A percentile compares a stretch with the other conserved stretches of the same genome.
Evolutionary conservation across 2,888 invertebrate genomes (phyloP).

Genomic region (Sarcophaga subvicina): DNA sequence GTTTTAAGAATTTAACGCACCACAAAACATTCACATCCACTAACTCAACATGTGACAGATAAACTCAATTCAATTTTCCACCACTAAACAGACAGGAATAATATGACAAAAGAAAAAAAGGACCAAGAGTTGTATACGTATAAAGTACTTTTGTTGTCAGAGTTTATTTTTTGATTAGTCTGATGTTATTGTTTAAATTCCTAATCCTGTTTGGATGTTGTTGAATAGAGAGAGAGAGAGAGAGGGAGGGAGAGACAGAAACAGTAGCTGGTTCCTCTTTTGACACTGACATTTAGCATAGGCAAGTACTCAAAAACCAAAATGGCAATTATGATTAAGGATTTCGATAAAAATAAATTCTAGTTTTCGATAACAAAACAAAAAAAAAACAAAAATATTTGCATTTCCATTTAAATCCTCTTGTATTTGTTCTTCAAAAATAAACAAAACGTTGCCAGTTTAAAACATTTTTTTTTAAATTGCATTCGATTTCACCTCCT

Average conservation of each 20-base stretch:
- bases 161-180: conserved; percentile 42
- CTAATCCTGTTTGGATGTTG: conserved; percentile 62
- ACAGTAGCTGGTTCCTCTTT: conserved; percentile 23
- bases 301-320: conserved; percentile 21
- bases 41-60: conserved; percentile 14
- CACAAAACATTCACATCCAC: conserved; percentile 48
- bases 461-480: not conserved
- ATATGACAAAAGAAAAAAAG: not conserved
- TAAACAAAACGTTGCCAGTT: not conserved
- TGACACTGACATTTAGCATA: not conserved
- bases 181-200: conserved; percentile 56
- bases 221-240: not conserved
- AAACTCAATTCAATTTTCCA: conserved; percentile 22
- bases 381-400: not conserved
- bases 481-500: conserved; percentile 18
- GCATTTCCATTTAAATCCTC: conserved; percentile 3
- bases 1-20: conserved; percentile 66
- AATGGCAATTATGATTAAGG: conserved; percentile 62
- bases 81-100: not conserved
- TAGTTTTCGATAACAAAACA: conserved; percentile 5
- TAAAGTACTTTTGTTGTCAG: conserved; percentile 52
- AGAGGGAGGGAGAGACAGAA: conserved; percentile 28
- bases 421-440: not conserved
- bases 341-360: conserved; percentile 45
- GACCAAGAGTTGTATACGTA: not conserved